Evolutionary conservation across 2,888 invertebrate genomes (phyloP), one percentile per base, ranked within the genome.

Genomic region (Argyra leucocephala): DNA sequence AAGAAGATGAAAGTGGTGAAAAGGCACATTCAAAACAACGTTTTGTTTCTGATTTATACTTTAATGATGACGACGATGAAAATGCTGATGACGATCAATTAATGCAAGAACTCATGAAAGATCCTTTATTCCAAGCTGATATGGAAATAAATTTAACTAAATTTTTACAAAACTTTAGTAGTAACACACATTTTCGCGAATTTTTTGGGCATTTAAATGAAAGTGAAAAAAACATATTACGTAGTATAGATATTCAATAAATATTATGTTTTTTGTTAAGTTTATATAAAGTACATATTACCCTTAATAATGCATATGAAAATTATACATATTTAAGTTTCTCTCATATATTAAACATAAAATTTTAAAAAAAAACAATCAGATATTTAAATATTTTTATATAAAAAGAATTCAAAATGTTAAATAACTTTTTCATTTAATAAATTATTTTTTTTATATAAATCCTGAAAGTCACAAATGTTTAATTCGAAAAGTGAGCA

Each of bases 111-210:
- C 78, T 85, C 12, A 73, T 83, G 61, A 82, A 82, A 69, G 87
- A 88, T 75, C 85, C 87, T 0, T 78, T 86, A 21, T 84, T 84
- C 71, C 82, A 84, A 67, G 76, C 87, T 24, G 84, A 88, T 71
- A 79, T 88, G 68, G 82, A 84, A 73, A 83, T 83, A 57, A 86
- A 86, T 74, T 75, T 88, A 61, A 83, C 83, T 2, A 85, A 87
- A 70, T 88, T 87, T 72, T 72, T 88, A 9, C 81, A 82, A 67
- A 84, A 84, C 31, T 84, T 88, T 65, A 84, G 85, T 7, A 83
- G 81, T 60, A 85, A 85, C 73, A 85, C 85, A 66, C 85, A 83
- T 71, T 88, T 86, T 70, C 78, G 78, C 4, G 82, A 81, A 69
- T 88, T 87, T 73, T 79, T 80, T 63, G 82, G 82, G 65, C 87